Evolutionary conservation across 2,113 vertebrate genomes (phyloP).

Genomic region (Ancistrus triradiatus): DNA sequence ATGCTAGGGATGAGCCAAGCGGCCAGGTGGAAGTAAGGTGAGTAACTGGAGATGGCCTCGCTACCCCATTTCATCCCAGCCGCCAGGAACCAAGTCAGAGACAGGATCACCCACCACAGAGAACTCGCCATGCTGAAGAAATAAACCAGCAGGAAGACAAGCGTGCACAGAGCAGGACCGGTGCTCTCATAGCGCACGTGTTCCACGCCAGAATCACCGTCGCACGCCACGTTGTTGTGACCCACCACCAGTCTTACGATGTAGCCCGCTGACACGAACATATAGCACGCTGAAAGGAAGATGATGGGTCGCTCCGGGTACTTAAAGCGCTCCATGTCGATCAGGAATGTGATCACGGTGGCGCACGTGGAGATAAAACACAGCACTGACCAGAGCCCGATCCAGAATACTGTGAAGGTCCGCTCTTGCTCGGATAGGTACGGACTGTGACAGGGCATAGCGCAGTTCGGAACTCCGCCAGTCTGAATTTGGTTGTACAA

Average conservation of each 20-base stretch:
- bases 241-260: constrained; percentile 71
- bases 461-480: not conserved
- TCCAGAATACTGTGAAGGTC: constrained; percentile 86
- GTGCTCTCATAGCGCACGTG: not conserved
- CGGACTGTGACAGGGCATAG: not conserved
- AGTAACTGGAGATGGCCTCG: constrained; percentile 69
- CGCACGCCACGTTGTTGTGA: constrained; percentile 83
- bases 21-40: constrained; percentile 90
- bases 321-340: constrained; percentile 89
- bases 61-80: constrained; percentile 91
- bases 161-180: constrained; percentile 68
- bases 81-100: constrained; percentile 86
- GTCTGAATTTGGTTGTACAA: not conserved
- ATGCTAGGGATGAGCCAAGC: constrained; percentile 92
- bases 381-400: constrained; percentile 87
- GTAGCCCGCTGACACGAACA: constrained; percentile 85
- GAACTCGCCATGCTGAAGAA: constrained; percentile 90
- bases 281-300: constrained; percentile 88
- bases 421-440: constrained; percentile 84
- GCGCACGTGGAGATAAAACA: constrained; percentile 87
- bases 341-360: constrained; percentile 86
- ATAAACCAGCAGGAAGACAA: constrained; percentile 88
- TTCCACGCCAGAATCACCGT: not conserved
- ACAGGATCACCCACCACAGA: constrained; percentile 89
- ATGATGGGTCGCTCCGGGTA: constrained; percentile 92